Percentiles rank a stretch among this genome's conserved stretches.
Evolutionary conservation across 2,888 invertebrate genomes (phyloP).

Genomic region (Tanytarsus gracilentus): DNA sequence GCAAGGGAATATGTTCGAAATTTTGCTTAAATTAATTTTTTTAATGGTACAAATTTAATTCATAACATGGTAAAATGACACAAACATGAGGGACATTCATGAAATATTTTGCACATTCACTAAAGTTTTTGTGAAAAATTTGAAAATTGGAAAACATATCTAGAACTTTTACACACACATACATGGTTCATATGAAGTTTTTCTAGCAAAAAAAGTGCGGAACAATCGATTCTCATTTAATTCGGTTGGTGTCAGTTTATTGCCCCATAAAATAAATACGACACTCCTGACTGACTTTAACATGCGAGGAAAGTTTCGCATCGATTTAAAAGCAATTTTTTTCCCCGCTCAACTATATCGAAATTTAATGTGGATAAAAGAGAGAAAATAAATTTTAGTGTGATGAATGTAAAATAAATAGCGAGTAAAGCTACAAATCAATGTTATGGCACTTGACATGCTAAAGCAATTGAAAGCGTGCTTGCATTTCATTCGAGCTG

Average conservation of each 20-base stretch:
- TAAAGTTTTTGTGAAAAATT: no score
- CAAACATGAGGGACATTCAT: no score
- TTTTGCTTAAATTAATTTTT: no score
- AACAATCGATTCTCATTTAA: constrained; percentile 14
- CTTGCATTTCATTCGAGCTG: background rate
- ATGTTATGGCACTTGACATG: background rate
- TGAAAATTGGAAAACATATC: no score
- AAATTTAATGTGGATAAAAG: no score
- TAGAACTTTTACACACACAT: no score
- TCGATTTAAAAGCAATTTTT: constrained; percentile 12
- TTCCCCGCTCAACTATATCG: no score
- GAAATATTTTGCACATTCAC: no score
- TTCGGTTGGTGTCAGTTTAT: constrained; percentile 13
- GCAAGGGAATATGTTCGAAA: no score
- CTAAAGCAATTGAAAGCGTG: background rate
- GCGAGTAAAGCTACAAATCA: background rate
- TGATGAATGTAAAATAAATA: background rate
- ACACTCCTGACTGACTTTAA: background rate
- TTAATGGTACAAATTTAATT: no score
- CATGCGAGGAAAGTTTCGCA: background rate
- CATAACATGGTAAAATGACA: no score
- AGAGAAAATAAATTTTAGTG: background rate
- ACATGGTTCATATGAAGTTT: no score
- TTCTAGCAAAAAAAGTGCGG: background rate
- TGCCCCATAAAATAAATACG: constrained; percentile 20